A percentile compares a stretch with the other conserved stretches of the same genome.
These are phyloP conservation scores for Carassius gibelio DNA, from an alignment of 2,113 vertebrate genomes.

Conservation along the genomic window DNA sequence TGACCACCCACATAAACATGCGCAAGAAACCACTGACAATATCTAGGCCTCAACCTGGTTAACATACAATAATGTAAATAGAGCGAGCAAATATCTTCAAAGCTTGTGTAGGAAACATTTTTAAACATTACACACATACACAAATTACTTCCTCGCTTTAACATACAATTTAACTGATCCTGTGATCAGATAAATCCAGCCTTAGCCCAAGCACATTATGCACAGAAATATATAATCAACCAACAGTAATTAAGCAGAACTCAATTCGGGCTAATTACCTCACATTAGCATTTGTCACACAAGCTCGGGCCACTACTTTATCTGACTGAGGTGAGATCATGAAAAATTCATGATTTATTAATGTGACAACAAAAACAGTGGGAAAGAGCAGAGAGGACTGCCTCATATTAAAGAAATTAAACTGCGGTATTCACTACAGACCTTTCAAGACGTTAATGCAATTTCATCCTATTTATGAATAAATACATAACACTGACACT, in stretches of 20 bases:
- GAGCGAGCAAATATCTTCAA: neutral
- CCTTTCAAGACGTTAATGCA: neutral
- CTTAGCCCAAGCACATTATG: conserved; percentile 45
- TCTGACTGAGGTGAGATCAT: conserved; percentile 68
- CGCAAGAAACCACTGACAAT: neutral
- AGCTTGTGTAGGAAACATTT: conserved; percentile 16
- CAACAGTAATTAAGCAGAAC: conserved; percentile 70
- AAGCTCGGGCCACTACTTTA: conserved; percentile 66
- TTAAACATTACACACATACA: conserved; percentile 8
- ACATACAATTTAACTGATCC: conserved; percentile 28
- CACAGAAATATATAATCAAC: conserved; percentile 64
- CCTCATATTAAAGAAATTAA: conserved; percentile 38
- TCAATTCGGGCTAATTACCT: conserved; percentile 71
- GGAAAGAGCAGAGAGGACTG: conserved; percentile 50
- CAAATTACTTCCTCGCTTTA: neutral
- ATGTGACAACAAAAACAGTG: conserved; percentile 61
- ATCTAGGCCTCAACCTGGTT: neutral
- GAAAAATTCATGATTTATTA: conserved; percentile 79
- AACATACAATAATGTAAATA: neutral
- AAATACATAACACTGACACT: neutral
- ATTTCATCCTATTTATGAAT: neutral
- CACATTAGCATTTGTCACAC: conserved; percentile 71
- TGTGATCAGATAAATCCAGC: conserved; percentile 26
- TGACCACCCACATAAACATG: conserved; percentile 50
- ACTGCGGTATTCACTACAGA: conserved; percentile 38